phyloP scores from a whole-genome alignment of 2,113 vertebrate genomes.

The Salvator merianae region DNA sequence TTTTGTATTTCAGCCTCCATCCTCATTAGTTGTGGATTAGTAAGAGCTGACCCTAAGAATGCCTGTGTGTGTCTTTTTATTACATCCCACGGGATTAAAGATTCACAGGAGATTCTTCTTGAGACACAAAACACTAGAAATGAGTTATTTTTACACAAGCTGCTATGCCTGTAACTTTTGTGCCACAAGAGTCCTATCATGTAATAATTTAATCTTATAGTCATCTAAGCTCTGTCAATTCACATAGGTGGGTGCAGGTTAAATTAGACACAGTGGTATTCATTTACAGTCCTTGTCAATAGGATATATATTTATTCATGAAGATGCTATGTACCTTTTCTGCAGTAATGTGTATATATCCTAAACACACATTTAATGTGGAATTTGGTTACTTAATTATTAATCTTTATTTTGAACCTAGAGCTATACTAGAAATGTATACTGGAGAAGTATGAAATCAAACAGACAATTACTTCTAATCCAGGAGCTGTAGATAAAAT shows the following conservation, averaged over 20 bases:
- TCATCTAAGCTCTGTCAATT: background rate
- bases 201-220: background rate
- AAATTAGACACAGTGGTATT: too few relatives aligned
- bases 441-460: too few relatives aligned
- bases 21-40: conserved; percentile 20
- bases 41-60: background rate
- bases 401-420: too few relatives aligned
- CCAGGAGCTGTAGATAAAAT: too few relatives aligned
- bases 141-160: background rate
- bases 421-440: too few relatives aligned
- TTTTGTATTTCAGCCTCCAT: background rate
- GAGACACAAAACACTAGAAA: background rate
- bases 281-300: too few relatives aligned
- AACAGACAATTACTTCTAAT: too few relatives aligned
- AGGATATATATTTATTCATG: too few relatives aligned
- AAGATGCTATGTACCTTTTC: too few relatives aligned
- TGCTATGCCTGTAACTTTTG: background rate
- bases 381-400: too few relatives aligned
- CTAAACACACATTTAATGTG: too few relatives aligned
- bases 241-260: background rate
- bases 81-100: background rate
- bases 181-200: background rate
- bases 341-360: too few relatives aligned
- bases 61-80: background rate
- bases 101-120: background rate